Conservation (phyloP, 2,888 invertebrate genomes). For the Spodoptera exigua region DNA sequence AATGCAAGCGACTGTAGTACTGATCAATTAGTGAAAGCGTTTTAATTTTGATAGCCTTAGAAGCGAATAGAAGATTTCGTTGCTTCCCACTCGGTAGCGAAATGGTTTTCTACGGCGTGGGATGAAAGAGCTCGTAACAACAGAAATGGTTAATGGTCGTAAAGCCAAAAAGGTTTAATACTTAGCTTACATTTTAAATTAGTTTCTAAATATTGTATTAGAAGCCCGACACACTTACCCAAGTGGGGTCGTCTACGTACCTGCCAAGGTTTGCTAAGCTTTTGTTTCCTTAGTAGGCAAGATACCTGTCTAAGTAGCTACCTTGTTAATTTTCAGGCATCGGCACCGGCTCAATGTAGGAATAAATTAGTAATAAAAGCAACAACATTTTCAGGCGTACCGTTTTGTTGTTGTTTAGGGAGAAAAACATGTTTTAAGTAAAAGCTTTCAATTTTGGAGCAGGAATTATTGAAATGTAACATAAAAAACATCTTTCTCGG, state of each 20-base stretch:
- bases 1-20: slow-evolving; percentile 34
- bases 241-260: neutral
- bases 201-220: slow-evolving; percentile 14
- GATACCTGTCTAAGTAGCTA: neutral
- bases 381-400: no score
- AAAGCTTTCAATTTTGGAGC: no score
- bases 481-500: no score
- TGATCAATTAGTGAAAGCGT: slow-evolving; percentile 50
- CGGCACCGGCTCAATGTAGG: no score
- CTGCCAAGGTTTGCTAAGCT: neutral
- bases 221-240: neutral
- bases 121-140: slow-evolving; percentile 51
- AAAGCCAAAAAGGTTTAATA: slow-evolving; percentile 48
- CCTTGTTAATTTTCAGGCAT: no score
- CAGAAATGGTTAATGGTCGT: slow-evolving; percentile 53
- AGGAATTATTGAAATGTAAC: no score
- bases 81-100: slow-evolving; percentile 58
- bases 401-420: no score
- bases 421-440: no score
- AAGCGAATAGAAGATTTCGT: slow-evolving; percentile 48
- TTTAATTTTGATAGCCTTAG: slow-evolving; percentile 43
- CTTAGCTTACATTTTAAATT: slow-evolving; percentile 28
- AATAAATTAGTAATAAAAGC: no score
- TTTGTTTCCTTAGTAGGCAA: slow-evolving; percentile 7
- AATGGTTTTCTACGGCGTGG: slow-evolving; percentile 62